These are phyloP conservation scores for Pollenia griseotomentosa DNA, from an alignment of 2,888 invertebrate genomes.

Conservation along the genomic window DNA sequence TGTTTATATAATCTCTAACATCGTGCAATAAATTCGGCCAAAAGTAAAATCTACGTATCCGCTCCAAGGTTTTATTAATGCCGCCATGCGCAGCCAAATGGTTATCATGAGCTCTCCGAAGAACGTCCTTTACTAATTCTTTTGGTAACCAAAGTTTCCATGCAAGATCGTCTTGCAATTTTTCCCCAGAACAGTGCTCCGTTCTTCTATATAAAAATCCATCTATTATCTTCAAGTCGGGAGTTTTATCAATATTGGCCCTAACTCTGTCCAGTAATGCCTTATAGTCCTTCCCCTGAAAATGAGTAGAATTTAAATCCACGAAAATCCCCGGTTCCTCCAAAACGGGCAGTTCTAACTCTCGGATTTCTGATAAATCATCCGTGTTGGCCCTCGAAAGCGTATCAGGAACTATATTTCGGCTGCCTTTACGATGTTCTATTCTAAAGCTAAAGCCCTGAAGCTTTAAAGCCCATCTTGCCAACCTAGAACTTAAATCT, in stretches of 20 bases:
- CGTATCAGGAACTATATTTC: slow-evolving; percentile 6
- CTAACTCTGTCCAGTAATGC: slow-evolving; percentile 8
- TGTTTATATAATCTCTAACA: background rate
- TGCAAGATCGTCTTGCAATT: slow-evolving; percentile 11
- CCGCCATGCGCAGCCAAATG: slow-evolving; percentile 43
- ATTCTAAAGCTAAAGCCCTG: slow-evolving; percentile 12
- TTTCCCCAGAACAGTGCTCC: slow-evolving; percentile 29
- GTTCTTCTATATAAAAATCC: slow-evolving; percentile 40
- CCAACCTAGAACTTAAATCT: slow-evolving; percentile 74
- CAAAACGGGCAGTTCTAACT: background rate
- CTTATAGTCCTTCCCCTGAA: slow-evolving; percentile 25
- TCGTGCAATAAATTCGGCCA: slow-evolving; percentile 5
- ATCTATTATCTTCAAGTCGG: slow-evolving; percentile 50
- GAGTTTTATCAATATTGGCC: slow-evolving; percentile 19
- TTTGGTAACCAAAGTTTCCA: slow-evolving; percentile 62
- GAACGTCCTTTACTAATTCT: background rate
- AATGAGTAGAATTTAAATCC: slow-evolving; percentile 55
- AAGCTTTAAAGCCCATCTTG: slow-evolving; percentile 51
- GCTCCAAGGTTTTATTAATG: slow-evolving; percentile 53
- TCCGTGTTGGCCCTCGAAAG: slow-evolving; percentile 5
- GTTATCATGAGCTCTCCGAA: slow-evolving; percentile 13
- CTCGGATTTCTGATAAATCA: slow-evolving; percentile 4
- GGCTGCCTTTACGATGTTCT: background rate
- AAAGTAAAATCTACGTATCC: slow-evolving; percentile 27
- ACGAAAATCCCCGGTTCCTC: slow-evolving; percentile 19